Evolutionary conservation across 2,888 invertebrate genomes (phyloP).

Genomic region (Stenurella melanura): DNA sequence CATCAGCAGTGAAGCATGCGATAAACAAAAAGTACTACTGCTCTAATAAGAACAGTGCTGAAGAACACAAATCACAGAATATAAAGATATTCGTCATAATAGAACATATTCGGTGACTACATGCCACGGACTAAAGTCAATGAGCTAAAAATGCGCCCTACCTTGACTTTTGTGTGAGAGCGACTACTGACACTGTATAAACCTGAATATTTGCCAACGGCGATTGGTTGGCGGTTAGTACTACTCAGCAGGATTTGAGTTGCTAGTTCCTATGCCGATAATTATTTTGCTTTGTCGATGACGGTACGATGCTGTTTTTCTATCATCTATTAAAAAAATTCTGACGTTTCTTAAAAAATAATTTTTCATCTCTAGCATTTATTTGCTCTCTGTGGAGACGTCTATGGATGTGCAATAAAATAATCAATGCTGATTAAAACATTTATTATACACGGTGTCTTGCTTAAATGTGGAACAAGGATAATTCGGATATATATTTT

Average conservation of each 20-base stretch:
- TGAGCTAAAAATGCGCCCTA: conserved; percentile 39
- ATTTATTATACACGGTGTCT: no score
- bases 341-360: neutral
- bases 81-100: neutral
- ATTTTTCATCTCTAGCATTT: no score
- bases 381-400: no score
- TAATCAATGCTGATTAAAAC: no score
- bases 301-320: neutral
- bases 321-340: neutral
- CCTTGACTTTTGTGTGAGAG: conserved; percentile 36
- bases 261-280: neutral
- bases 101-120: conserved; percentile 8
- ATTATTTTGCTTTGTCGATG: conserved; percentile 3
- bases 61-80: conserved; percentile 1
- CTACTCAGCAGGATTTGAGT: neutral
- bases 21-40: no score
- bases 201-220: conserved; percentile 27
- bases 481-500: no score
- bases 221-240: conserved; percentile 18
- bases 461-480: no score
- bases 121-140: conserved; percentile 31
- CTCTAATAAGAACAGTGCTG: no score
- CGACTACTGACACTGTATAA: conserved; percentile 28
- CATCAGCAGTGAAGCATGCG: no score
- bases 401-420: no score